A percentile compares a stretch with the other conserved stretches of the same genome.
These are phyloP conservation scores for Hypomecis atomaria DNA, from an alignment of 2,888 invertebrate genomes.

Conservation along the genomic window DNA sequence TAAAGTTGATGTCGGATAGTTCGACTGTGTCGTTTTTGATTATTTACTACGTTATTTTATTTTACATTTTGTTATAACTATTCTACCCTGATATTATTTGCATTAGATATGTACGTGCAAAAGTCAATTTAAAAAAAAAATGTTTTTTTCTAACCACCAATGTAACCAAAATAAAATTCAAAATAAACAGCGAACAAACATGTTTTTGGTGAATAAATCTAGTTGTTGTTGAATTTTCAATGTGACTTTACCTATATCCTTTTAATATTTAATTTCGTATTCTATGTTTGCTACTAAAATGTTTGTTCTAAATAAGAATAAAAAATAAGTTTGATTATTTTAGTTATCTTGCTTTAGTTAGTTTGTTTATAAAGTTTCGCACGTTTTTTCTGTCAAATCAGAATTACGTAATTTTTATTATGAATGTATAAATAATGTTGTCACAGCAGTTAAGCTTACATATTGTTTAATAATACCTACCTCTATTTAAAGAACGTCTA, in stretches of 20 bases:
- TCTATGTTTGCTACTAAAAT: neutral
- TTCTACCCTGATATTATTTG: neutral
- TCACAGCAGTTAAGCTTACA: no score
- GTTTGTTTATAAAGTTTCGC: no score
- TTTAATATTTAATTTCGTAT: conserved; percentile 1
- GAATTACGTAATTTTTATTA: no score
- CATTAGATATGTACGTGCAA: neutral
- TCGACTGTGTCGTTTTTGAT: neutral
- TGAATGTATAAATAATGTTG: no score
- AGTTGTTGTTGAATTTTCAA: conserved; percentile 16
- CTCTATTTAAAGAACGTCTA: no score
- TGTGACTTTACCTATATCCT: conserved; percentile 25
- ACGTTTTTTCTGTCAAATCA: no score
- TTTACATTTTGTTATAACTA: neutral
- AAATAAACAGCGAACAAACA: conserved; percentile 1
- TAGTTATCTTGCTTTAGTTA: no score
- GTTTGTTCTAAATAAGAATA: no score
- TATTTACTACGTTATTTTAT: neutral
- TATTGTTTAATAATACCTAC: no score
- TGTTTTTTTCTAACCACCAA: no score
- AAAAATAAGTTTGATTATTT: no score
- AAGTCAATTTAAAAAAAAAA: neutral
- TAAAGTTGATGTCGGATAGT: conserved; percentile 30
- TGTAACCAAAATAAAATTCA: neutral
- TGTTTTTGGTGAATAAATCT: conserved; percentile 16